phyloP scores from a whole-genome alignment of 2,888 invertebrate species.

The Xestia sexstrigata region DNA sequence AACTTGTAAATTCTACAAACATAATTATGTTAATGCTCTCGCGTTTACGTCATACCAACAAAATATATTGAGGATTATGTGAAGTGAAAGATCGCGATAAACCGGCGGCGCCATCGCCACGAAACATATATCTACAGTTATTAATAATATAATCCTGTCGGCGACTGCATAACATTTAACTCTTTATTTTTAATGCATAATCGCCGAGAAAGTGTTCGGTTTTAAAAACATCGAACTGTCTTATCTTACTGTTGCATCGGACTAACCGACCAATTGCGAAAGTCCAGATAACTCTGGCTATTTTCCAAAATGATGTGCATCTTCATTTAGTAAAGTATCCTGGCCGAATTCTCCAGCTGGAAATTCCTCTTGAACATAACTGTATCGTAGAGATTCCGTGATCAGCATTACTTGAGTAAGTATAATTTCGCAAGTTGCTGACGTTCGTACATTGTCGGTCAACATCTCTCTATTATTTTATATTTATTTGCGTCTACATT shows the following conservation, averaged over 20 bases:
- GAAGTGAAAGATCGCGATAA: conserved; percentile 53
- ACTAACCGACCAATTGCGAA: conserved; percentile 19
- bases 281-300: background rate
- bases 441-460: conserved; percentile 23
- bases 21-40: conserved; percentile 4
- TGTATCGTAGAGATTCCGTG: conserved; percentile 57
- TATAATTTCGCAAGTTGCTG: conserved; percentile 16
- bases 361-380: conserved; percentile 64
- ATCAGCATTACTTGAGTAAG: conserved; percentile 50
- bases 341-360: conserved; percentile 57
- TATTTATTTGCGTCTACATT: conserved; percentile 33
- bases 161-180: conserved; percentile 35
- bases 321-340: conserved; percentile 28
- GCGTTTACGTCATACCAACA: conserved; percentile 37
- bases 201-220: conserved; percentile 57
- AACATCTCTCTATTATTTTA: conserved; percentile 32
- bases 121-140: conserved; percentile 3
- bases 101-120: conserved; percentile 52
- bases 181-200: conserved; percentile 56
- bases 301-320: background rate
- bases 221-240: conserved; percentile 40
- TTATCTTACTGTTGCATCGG: conserved; percentile 30
- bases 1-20: background rate
- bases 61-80: conserved; percentile 29
- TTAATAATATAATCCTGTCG: conserved; percentile 31